A percentile compares a stretch with the other conserved stretches of the same genome.
Conservation (phyloP, 2,888 invertebrate genomes). For the Herminia tarsipennalis region DNA sequence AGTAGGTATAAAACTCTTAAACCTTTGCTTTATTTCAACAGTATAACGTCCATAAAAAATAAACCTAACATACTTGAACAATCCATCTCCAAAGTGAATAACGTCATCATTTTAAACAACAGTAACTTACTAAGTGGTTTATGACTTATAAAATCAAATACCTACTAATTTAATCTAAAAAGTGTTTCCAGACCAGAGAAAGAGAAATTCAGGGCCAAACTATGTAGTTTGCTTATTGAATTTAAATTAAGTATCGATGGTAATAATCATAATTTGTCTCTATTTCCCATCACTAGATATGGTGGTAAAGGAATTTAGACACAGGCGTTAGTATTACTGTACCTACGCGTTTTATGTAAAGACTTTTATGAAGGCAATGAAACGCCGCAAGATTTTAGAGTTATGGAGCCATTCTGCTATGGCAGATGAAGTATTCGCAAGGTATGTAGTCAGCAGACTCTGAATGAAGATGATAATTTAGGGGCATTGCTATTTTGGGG, state of each 20-base stretch:
- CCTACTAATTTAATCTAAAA: too few species aligned
- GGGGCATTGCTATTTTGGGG: slow-evolving; percentile 28
- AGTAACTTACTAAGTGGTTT: too few species aligned
- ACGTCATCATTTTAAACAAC: neutral
- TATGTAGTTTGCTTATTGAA: too few species aligned
- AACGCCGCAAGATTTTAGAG: slow-evolving; percentile 60
- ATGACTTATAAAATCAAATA: too few species aligned
- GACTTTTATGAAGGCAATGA: slow-evolving; percentile 61
- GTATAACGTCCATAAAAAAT: slow-evolving; percentile 12
- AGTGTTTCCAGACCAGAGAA: too few species aligned
- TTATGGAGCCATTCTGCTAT: slow-evolving; percentile 50
- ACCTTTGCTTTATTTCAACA: slow-evolving; percentile 9
- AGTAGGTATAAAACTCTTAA: too few species aligned
- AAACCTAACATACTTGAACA: neutral
- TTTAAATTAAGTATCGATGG: too few species aligned
- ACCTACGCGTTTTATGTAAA: slow-evolving; percentile 48
- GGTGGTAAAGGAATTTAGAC: slow-evolving; percentile 20
- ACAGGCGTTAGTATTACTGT: slow-evolving; percentile 38
- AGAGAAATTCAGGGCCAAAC: too few species aligned
- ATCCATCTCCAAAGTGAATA: neutral
- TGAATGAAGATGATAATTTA: slow-evolving; percentile 44
- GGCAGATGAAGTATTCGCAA: slow-evolving; percentile 33
- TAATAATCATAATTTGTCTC: too few species aligned
- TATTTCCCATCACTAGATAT: slow-evolving; percentile 28
- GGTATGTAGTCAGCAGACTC: slow-evolving; percentile 38